Base-by-base conservation (phyloP, 2,113 vertebrate genomes). In the Lipotes vexillifer region DNA sequence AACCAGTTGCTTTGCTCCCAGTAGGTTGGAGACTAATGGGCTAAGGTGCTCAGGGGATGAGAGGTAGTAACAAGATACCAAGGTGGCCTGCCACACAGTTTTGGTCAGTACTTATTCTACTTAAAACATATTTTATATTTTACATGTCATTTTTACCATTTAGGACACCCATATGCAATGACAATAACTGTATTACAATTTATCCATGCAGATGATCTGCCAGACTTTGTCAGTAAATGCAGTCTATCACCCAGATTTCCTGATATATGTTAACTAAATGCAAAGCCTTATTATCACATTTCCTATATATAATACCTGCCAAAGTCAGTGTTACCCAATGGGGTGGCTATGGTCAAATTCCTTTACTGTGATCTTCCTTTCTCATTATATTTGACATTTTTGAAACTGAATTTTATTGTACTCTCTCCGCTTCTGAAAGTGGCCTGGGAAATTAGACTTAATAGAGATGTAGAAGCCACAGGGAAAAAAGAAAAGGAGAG, bases 371-470 rank as follows among this genome's bases (percentile, higher is more conserved):
- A 93, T 97, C 92, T 96, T 97, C 96, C 33, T 97, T 98, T 98
- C 27, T 97, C 89, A 89, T 85, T 96, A 5, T n/a, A 85, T 77
- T 9, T 29, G 97, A 85, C 74, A 74, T 88, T 98, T 97, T 78
- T 89, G 46, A 52, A 91, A 96, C 93, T 85, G 75, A 91, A 36
- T 96, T 96, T 97, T 96, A 63, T 97, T 97, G 94, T 57, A 2
- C 63, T 44, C 66, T 96, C 96, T 97, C 85, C 36, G 55, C 80
- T 97, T 97, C 88, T 94, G 77, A 95, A 97, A 97, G 95, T 95
- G 97, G 96, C 97, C 97, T 97, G 92, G 97, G 97, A 98, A 98
- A 98, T 98, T 96, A 97, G 97, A 90, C 85, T 95, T 97, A 92
- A 94, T 92, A 96, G 65, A 61, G 69, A 91, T 94, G 65, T 85